phyloP scores from a whole-genome alignment of 2,888 invertebrate genomes.

The Augochlorella aurata region DNA sequence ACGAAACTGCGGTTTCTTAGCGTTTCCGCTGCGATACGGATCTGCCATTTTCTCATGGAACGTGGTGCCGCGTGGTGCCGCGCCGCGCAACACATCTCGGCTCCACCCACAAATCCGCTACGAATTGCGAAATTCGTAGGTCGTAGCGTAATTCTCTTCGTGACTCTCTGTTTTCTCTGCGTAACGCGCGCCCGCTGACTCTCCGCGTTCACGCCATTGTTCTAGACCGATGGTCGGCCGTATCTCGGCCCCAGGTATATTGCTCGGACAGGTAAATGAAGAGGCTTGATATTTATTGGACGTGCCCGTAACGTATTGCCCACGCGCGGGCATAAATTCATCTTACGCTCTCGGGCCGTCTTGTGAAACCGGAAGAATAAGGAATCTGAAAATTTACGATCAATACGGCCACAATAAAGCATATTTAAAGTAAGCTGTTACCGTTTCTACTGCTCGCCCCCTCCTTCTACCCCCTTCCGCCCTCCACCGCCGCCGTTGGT shows the following conservation, averaged over 20 bases:
- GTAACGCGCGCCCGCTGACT: slow-evolving; percentile 52
- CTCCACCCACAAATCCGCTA: slow-evolving; percentile 64
- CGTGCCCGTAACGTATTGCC: slow-evolving; percentile 53
- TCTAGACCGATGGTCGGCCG: slow-evolving; percentile 49
- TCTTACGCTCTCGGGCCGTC: slow-evolving; percentile 21
- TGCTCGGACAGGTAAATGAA: slow-evolving; percentile 60
- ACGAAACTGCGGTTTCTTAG: slow-evolving; percentile 45
- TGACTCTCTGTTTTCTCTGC: slow-evolving; percentile 34
- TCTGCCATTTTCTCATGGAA: slow-evolving; percentile 66
- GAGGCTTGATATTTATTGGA: slow-evolving; percentile 60
- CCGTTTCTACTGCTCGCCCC: slow-evolving; percentile 33
- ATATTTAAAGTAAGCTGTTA: slow-evolving; percentile 49
- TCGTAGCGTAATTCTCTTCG: background rate
- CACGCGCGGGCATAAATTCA: slow-evolving; percentile 53
- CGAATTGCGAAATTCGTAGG: slow-evolving; percentile 58
- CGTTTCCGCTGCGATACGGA: slow-evolving; percentile 55
- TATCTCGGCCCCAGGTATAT: slow-evolving; percentile 47
- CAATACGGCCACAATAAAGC: slow-evolving; percentile 25
- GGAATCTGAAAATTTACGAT: slow-evolving; percentile 50
- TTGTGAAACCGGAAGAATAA: slow-evolving; percentile 56
- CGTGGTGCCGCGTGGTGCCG: slow-evolving; percentile 41
- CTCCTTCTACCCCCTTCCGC: background rate
- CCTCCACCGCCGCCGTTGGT: background rate
- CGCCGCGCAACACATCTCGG: slow-evolving; percentile 37
- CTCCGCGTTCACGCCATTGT: slow-evolving; percentile 61